Evolutionary conservation across 35 echinoderm and acorn worm genomes (phyloP), one percentile per base, ranked within the genome.

Genomic region (Nesometra sesokonis): DNA sequence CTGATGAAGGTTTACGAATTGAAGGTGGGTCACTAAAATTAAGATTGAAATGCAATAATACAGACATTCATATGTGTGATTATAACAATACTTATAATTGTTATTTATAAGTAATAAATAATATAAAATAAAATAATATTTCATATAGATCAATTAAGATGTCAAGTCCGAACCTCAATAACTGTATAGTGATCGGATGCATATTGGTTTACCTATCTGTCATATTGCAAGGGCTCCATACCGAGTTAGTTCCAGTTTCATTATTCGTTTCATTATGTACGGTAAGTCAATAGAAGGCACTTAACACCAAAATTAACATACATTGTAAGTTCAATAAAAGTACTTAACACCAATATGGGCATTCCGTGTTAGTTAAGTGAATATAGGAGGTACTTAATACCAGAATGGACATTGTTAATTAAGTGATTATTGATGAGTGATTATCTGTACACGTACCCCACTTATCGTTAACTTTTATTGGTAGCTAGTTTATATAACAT

Each of bases 81-180:
- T n/a, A n/a, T n/a, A n/a, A n/a, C n/a, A n/a, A n/a, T n/a, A n/a
- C n/a, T n/a, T n/a, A n/a, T n/a, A n/a, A n/a, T n/a, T n/a, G n/a
- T n/a, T n/a, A n/a, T n/a, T n/a, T n/a, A n/a, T n/a, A n/a, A n/a
- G n/a, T 43, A 43, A 43, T 43, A 43, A 7, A 15, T 7, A 43
- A 7, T 15, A 4, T 7, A 43, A 43, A 7, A 7, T 43, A 43
- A 43, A 7, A 43, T 43, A 43, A 43, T 43, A 7, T 82, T 82
- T 78, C 32, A 52, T 40, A 23, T 77, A 99, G 96, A 84, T 99
- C 91, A 76, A 99, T 99, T 67, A 99, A 99, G 52, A 78, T 99
- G 36, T 99, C 96, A 36, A 99, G 96, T 67, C 96, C 96, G 0
- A 99, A 99, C 33, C 82, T 99, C 0, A 99, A 99, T 36, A 99